Evolutionary conservation across 2,888 invertebrate species (phyloP).

Genomic region (Zelleria hepariella): DNA sequence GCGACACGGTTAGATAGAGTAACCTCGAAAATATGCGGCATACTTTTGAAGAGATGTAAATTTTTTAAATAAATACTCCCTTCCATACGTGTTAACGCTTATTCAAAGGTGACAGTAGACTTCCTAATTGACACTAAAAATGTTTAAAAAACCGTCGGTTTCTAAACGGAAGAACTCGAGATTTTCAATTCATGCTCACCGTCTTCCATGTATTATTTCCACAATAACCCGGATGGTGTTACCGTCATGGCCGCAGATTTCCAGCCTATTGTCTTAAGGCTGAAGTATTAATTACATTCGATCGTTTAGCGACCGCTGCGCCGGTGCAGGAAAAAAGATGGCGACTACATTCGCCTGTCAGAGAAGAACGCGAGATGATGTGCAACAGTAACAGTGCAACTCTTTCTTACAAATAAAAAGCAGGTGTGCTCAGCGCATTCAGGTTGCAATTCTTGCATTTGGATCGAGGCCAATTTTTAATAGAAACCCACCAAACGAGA

Average conservation of each 20-base stretch:
- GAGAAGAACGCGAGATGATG: neutral
- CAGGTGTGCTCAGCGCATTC: neutral
- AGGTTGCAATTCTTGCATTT: neutral
- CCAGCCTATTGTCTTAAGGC: neutral
- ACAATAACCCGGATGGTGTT: slow-evolving; percentile 1
- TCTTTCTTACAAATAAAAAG: neutral
- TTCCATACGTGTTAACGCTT: neutral
- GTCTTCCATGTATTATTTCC: neutral
- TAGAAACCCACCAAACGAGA: neutral
- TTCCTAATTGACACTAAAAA: neutral
- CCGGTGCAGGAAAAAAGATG: neutral
- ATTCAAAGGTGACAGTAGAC: neutral
- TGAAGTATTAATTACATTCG: neutral
- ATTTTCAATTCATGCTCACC: no score
- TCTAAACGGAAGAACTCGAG: neutral
- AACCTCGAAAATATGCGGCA: neutral
- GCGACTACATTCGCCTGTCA: neutral
- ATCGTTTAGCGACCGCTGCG: neutral
- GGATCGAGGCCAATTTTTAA: neutral
- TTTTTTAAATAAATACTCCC: neutral
- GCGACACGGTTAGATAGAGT: neutral
- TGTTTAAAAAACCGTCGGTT: neutral
- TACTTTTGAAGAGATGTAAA: neutral
- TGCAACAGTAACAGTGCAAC: no score
- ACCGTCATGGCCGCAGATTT: neutral